Percentiles rank a stretch among this genome's conserved stretches.
These are phyloP conservation scores for Pipistrellus pygmaeus DNA, from an alignment of 2,797 vertebrate species.

Conservation along the genomic window DNA sequence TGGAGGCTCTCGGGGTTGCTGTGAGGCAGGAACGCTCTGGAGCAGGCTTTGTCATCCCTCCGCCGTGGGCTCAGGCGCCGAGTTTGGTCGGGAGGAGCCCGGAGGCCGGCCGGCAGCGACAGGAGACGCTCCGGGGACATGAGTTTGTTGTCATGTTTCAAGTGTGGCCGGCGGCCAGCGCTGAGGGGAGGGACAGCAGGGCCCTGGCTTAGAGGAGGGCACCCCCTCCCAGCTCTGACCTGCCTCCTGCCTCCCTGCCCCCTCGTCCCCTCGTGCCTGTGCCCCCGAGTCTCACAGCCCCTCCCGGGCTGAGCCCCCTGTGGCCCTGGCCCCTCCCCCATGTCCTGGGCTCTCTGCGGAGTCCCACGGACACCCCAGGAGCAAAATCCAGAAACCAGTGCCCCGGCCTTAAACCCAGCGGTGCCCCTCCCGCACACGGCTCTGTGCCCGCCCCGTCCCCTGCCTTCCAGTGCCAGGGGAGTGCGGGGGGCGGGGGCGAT, in stretches of 20 bases:
- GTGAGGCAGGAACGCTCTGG: slow-evolving; percentile 23
- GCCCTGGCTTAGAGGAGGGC: not conserved
- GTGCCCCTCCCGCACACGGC: not conserved
- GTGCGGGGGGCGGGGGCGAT: not conserved
- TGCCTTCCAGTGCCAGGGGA: not conserved
- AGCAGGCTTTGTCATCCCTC: slow-evolving; percentile 4
- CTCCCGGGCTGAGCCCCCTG: not conserved
- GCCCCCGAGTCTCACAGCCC: not conserved
- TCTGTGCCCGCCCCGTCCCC: not conserved
- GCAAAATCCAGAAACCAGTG: not conserved
- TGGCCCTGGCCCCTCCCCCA: rapidly evolving
- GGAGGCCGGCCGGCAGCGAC: not conserved
- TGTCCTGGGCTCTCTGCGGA: not conserved
- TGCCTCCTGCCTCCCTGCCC: not conserved
- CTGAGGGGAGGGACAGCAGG: not conserved
- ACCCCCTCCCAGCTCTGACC: not conserved
- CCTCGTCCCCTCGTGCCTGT: rapidly evolving
- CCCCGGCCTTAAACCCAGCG: too few relatives aligned
- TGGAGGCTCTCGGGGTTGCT: slow-evolving; percentile 67
- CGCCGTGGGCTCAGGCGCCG: not conserved
- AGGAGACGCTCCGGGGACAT: not conserved
- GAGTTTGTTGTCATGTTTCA: not conserved
- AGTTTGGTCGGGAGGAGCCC: too few relatives aligned
- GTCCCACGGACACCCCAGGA: not conserved
- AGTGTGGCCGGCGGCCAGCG: slow-evolving; percentile 9